Percentiles rank a stretch among this genome's conserved stretches.
Evolutionary conservation across 2,797 vertebrate genomes (phyloP).

Genomic region (Ataeniobius toweri): DNA sequence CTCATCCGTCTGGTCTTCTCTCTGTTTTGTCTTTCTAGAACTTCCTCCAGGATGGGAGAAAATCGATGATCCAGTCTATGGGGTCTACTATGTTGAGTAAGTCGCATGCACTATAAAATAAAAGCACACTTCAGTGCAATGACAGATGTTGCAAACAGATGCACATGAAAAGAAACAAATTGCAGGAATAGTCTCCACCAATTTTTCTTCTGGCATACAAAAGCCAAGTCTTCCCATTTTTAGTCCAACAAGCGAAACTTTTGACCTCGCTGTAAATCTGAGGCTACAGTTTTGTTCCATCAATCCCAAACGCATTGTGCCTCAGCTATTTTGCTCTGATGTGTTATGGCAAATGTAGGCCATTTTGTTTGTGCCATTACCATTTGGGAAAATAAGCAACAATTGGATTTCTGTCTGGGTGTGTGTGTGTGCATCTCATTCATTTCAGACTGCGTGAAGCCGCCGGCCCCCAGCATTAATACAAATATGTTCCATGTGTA

Average conservation of each 20-base stretch:
- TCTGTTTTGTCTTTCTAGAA: constrained; percentile 79
- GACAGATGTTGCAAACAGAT: neutral
- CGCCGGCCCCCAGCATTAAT: constrained; percentile 52
- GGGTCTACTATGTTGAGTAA: constrained; percentile 99
- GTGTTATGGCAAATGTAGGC: constrained; percentile 51
- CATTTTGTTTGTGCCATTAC: constrained; percentile 57
- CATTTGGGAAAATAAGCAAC: constrained; percentile 36
- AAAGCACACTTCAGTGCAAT: neutral
- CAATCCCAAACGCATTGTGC: constrained; percentile 17
- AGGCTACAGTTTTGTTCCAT: constrained; percentile 15
- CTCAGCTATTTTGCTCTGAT: constrained; percentile 39
- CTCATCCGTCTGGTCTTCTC: constrained; percentile 24
- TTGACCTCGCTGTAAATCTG: constrained; percentile 25
- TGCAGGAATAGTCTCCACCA: neutral
- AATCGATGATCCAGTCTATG: constrained; percentile 98
- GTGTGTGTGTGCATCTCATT: neutral
- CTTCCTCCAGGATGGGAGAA: constrained; percentile 98
- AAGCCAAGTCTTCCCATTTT: neutral
- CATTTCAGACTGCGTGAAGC: constrained; percentile 35
- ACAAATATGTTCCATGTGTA: constrained; percentile 58
- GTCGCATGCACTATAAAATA: constrained; percentile 61
- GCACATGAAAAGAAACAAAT: neutral
- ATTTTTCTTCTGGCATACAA: neutral
- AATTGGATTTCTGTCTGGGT: neutral
- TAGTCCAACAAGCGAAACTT: constrained; percentile 14